Percentiles rank a stretch among this genome's conserved stretches.
phyloP scores from a whole-genome alignment of 2,113 vertebrate species.

The Indri indri region DNA sequence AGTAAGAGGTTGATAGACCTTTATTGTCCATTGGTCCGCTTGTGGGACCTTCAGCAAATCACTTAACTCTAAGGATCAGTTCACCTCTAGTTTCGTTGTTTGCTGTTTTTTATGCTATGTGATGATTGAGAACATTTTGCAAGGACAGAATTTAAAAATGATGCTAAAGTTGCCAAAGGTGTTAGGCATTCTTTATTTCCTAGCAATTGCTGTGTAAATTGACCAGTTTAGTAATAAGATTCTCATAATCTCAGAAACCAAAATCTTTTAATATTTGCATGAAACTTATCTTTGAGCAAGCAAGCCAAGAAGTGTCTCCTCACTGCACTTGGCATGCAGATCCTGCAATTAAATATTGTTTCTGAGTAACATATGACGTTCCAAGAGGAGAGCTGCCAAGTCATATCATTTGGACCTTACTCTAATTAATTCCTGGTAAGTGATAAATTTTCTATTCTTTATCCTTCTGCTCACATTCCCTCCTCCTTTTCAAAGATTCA shows the following conservation, averaged over 20 bases:
- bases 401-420: slow-evolving; percentile 6
- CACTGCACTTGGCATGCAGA: background rate
- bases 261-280: background rate
- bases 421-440: slow-evolving; percentile 59
- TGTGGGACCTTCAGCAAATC: background rate
- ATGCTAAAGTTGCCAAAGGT: background rate
- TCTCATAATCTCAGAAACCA: background rate
- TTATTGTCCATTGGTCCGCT: background rate
- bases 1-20: background rate
- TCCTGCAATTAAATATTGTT: slow-evolving; percentile 27
- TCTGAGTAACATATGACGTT: background rate
- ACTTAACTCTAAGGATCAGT: background rate
- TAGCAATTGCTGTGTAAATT: background rate
- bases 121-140: background rate
- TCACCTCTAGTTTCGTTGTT: background rate
- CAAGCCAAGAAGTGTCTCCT: background rate
- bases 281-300: background rate
- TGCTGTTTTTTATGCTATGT: background rate
- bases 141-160: background rate
- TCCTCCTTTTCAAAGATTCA: background rate
- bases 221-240: background rate
- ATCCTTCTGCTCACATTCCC: background rate
- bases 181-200: background rate
- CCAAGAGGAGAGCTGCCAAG: background rate
- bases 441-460: slow-evolving; percentile 30